phyloP scores from a whole-genome alignment of 2,113 vertebrate genomes.

The Rhinogobius similis region DNA sequence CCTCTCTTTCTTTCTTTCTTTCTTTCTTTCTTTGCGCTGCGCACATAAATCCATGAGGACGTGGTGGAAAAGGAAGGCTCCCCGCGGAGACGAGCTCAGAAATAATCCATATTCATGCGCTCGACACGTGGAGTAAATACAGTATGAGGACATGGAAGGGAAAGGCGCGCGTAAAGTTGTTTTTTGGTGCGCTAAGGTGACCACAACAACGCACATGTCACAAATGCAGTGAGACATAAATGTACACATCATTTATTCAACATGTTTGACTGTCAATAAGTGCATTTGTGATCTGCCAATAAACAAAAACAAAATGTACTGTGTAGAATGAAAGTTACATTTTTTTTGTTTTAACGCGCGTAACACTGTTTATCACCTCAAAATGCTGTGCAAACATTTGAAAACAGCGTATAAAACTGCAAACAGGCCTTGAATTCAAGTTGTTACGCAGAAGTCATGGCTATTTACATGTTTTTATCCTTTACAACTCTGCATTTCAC shows the following conservation, averaged over 20 bases:
- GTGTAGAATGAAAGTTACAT: neutral
- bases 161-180: slow-evolving; percentile 2
- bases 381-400: neutral
- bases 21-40: slow-evolving; percentile 20
- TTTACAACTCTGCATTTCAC: neutral
- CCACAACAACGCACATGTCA: neutral
- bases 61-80: slow-evolving; percentile 50
- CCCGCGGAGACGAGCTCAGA: slow-evolving; percentile 57
- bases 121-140: slow-evolving; percentile 67
- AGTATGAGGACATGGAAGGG: slow-evolving; percentile 25
- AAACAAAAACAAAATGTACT: neutral
- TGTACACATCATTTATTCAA: neutral
- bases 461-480: neutral
- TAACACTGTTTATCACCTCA: neutral
- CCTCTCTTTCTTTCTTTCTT: neutral
- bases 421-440: neutral
- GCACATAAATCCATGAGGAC: slow-evolving; percentile 50
- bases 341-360: neutral
- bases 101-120: slow-evolving; percentile 67
- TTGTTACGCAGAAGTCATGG: neutral
- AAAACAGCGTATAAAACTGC: neutral
- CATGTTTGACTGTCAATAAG: neutral
- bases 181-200: neutral
- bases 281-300: neutral
- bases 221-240: neutral